Conservation (phyloP, 2,797 vertebrate species). For the Danionella dracula region DNA sequence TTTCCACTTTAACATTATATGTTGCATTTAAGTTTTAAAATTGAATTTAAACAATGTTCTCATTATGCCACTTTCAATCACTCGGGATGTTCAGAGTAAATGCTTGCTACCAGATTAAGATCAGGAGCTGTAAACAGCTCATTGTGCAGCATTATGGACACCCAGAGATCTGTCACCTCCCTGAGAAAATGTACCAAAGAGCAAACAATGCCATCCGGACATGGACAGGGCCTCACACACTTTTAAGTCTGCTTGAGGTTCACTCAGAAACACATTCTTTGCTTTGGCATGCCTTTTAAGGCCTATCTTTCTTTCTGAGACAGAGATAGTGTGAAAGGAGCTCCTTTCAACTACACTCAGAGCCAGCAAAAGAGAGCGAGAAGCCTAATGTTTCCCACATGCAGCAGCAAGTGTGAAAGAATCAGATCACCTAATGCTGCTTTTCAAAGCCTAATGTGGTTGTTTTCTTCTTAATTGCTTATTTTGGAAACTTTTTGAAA, state of each 20-base stretch:
- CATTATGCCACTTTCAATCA: no score
- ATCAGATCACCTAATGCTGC: slow-evolving; percentile 53
- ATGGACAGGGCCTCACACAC: slow-evolving; percentile 27
- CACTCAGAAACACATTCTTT: slow-evolving; percentile 37
- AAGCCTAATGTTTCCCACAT: slow-evolving; percentile 58
- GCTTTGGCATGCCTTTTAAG: slow-evolving; percentile 25
- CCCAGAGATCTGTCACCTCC: slow-evolving; percentile 14
- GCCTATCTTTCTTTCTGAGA: slow-evolving; percentile 5
- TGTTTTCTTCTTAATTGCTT: slow-evolving; percentile 54
- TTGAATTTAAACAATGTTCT: no score
- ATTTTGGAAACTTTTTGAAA: slow-evolving; percentile 53
- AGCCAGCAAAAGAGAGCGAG: slow-evolving; percentile 46
- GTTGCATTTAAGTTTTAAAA: no score
- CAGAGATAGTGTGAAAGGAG: slow-evolving; percentile 24
- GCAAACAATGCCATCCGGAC: slow-evolving; percentile 36
- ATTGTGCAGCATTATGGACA: no score
- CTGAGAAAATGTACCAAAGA: slow-evolving; percentile 17
- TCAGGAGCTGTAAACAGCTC: no score
- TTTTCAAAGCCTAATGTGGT: slow-evolving; percentile 41
- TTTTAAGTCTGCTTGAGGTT: slow-evolving; percentile 23
- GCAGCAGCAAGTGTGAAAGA: slow-evolving; percentile 47
- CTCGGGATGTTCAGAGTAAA: no score
- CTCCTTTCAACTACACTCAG: slow-evolving; percentile 36
- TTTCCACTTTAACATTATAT: no score
- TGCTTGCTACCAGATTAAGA: no score